Percentiles rank a stretch among this genome's conserved stretches.
Evolutionary conservation across 2,113 vertebrate genomes (phyloP).

Genomic region (Sturnira hondurensis): DNA sequence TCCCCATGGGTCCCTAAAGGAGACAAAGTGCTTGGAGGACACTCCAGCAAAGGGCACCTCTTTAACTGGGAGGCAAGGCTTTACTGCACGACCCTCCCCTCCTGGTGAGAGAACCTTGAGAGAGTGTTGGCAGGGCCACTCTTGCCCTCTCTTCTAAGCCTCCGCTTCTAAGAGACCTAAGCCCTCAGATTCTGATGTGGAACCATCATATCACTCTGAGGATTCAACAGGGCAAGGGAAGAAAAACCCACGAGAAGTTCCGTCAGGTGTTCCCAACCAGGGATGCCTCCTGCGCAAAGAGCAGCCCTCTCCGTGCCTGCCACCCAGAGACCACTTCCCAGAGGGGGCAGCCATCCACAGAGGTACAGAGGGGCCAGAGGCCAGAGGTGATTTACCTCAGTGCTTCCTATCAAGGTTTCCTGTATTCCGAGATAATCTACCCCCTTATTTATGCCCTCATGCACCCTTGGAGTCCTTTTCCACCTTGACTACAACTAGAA

Average conservation of each 20-base stretch:
- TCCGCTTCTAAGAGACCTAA: no score
- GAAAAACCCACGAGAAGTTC: not conserved
- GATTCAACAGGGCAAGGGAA: not conserved
- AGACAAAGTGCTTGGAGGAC: not conserved
- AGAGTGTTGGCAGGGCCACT: not conserved
- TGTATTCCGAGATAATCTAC: no score
- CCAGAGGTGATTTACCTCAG: not conserved
- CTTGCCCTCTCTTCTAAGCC: not conserved
- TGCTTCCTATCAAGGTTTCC: not conserved
- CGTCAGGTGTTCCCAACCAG: not conserved
- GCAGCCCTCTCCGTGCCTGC: not conserved
- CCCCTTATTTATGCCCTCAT: not conserved
- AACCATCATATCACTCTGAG: not conserved
- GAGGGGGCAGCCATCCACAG: not conserved
- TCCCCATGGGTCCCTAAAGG: not conserved
- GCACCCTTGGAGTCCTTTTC: not conserved
- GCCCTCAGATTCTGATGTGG: not conserved
- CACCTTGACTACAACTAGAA: not conserved
- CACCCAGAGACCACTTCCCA: not conserved
- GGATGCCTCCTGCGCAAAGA: not conserved
- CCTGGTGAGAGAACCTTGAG: not conserved
- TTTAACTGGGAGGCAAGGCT: not conserved
- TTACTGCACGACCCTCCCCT: accelerated
- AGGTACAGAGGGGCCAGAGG: not conserved
- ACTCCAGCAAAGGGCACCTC: not conserved